A percentile compares a stretch with the other conserved stretches of the same genome.
These are phyloP conservation scores for Pteropus alecto DNA, from an alignment of 2,113 vertebrate species.

Conservation along the genomic window DNA sequence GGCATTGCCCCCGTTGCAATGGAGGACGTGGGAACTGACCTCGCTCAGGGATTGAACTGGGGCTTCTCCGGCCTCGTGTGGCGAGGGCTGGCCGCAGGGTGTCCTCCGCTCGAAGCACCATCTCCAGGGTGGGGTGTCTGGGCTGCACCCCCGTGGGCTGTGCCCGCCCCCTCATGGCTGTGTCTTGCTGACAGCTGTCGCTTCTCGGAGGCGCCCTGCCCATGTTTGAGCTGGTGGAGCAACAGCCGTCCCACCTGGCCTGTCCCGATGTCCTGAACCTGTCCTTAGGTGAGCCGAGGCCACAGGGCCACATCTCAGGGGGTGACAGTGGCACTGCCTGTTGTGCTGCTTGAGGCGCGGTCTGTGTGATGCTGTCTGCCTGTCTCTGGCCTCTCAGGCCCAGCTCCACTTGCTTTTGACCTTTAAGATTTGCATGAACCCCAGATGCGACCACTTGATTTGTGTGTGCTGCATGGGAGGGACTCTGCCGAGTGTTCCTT, in stretches of 20 bases:
- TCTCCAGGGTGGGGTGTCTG: too few species aligned
- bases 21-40: fast-evolving
- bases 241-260: constrained; percentile 94
- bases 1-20: fast-evolving
- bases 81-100: too few species aligned
- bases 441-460: background rate
- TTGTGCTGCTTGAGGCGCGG: fast-evolving
- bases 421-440: background rate
- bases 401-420: background rate
- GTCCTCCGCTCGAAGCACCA: background rate
- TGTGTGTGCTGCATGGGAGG: background rate
- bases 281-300: constrained; percentile 89
- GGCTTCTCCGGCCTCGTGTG: background rate
- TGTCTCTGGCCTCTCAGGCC: background rate
- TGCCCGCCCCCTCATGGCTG: background rate
- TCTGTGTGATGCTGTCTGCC: background rate
- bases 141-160: background rate
- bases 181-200: constrained; percentile 85
- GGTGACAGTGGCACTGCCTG: background rate
- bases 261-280: constrained; percentile 92
- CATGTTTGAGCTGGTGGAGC: constrained; percentile 97
- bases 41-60: background rate
- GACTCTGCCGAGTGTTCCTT: fast-evolving
- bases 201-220: constrained; percentile 91
- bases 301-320: too few species aligned